Evolutionary conservation across 1,140 invertebrate genomes (phyloP), one percentile per base, ranked within the genome.

Genomic region (Heliconius himera): DNA sequence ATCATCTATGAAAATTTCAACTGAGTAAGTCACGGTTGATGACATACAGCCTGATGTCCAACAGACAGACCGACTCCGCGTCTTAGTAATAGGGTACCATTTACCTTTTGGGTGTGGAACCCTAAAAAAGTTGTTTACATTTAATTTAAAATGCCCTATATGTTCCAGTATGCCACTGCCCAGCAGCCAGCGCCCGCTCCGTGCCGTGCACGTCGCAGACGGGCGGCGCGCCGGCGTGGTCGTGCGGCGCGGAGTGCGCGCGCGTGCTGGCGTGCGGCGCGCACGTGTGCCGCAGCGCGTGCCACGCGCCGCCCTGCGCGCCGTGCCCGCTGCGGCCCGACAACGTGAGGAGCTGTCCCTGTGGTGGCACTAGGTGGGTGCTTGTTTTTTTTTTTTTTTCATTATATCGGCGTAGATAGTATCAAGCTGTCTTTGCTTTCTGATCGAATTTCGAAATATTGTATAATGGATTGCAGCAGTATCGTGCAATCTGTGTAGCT

Each of bases 301-400:
- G 98, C 90, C 98, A 99, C 92, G 89, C 95, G 41, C 97, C 96
- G 70, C 90, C 93, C 13, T 97, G 97, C 87, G 88, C 89, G 6
- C 86, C 95, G 5, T 98, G 98, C 90, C 89, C 93, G 13, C 93
- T 96, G 41, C 95, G 95, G 81, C 96, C 97, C 0, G 95, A 96
- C 18, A 87, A 94, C 29, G 95, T 99, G 13, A 96, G 94, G 9
- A 95, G 95, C n/a, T 99, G 99, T 91, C 97, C 97, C 1, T 99
- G 99, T 93, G 98, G 97, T 0, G 96, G 98, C 91, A 97, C 96
- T 8, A 86, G 89, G 79, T 93, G 91, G 80, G 87, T 88, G 26
- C 2, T 0, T 51, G 18, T 2, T 20, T 51, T 20, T 51, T 20
- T 29, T n/a, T n/a, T n/a, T n/a, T n/a, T 29, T 29, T 2, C 29